A percentile compares a stretch with the other conserved stretches of the same genome.
Conservation (phyloP, 2,888 invertebrate species). For the Odiellus spinosus region DNA sequence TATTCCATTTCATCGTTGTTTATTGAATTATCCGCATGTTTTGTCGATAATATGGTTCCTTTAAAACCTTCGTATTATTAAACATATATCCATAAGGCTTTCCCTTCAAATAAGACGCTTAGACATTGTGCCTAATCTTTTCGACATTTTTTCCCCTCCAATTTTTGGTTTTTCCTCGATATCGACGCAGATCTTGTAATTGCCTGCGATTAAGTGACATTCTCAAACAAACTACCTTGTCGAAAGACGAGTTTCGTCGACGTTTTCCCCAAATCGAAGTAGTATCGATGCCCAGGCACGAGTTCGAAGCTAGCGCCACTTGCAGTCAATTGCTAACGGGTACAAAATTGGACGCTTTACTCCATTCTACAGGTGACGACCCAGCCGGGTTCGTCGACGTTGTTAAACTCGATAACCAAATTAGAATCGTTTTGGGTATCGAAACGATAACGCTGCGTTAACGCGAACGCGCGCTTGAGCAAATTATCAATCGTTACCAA, state of each 20-base stretch:
- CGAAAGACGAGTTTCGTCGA: conserved; percentile 14
- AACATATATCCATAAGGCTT: too few relatives aligned
- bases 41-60: too few relatives aligned
- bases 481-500: too few relatives aligned
- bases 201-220: conserved; percentile 20
- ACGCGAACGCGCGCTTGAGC: too few relatives aligned
- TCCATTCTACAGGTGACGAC: not conserved
- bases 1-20: too few relatives aligned
- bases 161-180: not conserved
- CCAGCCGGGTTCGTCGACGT: conserved; percentile 26
- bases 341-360: conserved; percentile 5
- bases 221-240: conserved; percentile 16
- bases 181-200: conserved; percentile 16
- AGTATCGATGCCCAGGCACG: conserved; percentile 12
- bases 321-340: conserved; percentile 14
- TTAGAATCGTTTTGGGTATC: conserved; percentile 61
- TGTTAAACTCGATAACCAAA: conserved; percentile 66
- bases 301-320: conserved; percentile 17
- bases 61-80: too few relatives aligned
- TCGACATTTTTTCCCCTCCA: too few relatives aligned
- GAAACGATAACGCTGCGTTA: conserved; percentile 42
- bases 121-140: too few relatives aligned
- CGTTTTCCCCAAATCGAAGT: conserved; percentile 14
- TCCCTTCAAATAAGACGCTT: too few relatives aligned
- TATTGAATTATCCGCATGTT: too few relatives aligned